These are phyloP conservation scores for Poeciliopsis infans DNA, from an alignment of 2,797 vertebrate species.

Conservation along the genomic window DNA sequence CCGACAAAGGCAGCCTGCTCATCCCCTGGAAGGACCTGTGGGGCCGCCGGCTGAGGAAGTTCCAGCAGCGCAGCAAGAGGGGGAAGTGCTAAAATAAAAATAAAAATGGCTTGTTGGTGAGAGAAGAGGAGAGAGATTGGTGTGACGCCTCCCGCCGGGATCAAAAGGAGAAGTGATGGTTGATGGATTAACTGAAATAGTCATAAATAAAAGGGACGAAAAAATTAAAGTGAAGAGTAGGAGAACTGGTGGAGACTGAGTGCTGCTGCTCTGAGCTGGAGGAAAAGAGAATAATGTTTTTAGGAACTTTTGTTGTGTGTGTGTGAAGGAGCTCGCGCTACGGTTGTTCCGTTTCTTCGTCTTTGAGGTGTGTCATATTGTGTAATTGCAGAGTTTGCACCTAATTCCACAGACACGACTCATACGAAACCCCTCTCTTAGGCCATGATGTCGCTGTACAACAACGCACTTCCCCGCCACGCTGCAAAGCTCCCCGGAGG, in stretches of 20 bases:
- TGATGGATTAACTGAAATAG: constrained; percentile 61
- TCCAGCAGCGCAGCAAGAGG: constrained; percentile 98
- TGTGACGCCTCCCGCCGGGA: constrained; percentile 29
- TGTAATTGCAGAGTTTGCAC: constrained; percentile 87
- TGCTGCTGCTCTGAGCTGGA: constrained; percentile 86
- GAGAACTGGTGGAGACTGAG: constrained; percentile 63
- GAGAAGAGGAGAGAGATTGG: constrained; percentile 27
- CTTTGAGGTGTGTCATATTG: constrained; percentile 68
- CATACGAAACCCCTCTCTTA: constrained; percentile 61
- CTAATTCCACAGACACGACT: constrained; percentile 80
- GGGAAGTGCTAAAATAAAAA: constrained; percentile 89
- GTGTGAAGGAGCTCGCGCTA: constrained; percentile 77
- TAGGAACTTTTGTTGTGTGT: constrained; percentile 64
- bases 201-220: constrained; percentile 46
- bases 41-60: constrained; percentile 95
- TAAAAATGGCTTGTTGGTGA: constrained; percentile 68
- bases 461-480: constrained; percentile 35
- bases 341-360: constrained; percentile 61
- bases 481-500: constrained; percentile 45
- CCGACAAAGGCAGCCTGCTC: constrained; percentile 95
- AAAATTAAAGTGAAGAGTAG: constrained; percentile 38
- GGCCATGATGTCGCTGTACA: constrained; percentile 53
- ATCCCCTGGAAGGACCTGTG: constrained; percentile 99
- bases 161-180: constrained; percentile 35
- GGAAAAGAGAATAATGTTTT: constrained; percentile 70